phyloP scores from a whole-genome alignment of 2,797 vertebrate genomes.

The Gastrophryne carolinensis region DNA sequence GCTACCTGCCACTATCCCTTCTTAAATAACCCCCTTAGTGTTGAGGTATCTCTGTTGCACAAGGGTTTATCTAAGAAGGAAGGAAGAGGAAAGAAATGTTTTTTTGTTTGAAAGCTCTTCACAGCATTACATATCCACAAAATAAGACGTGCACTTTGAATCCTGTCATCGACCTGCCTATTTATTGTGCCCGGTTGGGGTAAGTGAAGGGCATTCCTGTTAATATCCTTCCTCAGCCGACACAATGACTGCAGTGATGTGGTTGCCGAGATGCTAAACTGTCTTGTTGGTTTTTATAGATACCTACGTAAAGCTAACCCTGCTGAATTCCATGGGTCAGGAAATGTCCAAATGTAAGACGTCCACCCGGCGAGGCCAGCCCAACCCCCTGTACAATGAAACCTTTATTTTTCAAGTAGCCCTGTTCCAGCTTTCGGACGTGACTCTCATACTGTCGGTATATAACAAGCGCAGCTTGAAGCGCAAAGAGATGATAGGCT shows the following conservation, averaged over 20 bases:
- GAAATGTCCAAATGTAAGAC: constrained; percentile 99
- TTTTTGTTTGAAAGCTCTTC: too few relatives aligned
- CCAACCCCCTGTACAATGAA: constrained; percentile 95
- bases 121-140: too few relatives aligned
- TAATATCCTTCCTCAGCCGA: constrained; percentile 62
- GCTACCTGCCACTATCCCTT: too few relatives aligned
- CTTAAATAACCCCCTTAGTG: too few relatives aligned
- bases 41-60: too few relatives aligned
- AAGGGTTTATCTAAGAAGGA: too few relatives aligned
- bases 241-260: constrained; percentile 18
- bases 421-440: constrained; percentile 95
- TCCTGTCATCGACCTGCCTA: constrained; percentile 39
- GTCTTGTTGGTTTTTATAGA: constrained; percentile 72
- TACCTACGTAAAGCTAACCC: constrained; percentile 92
- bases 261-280: constrained; percentile 39
- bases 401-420: constrained; percentile 97
- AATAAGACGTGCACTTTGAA: not conserved
- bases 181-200: too few relatives aligned
- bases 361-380: constrained; percentile 91
- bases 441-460: constrained; percentile 95
- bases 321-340: constrained; percentile 97
- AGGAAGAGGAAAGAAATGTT: too few relatives aligned
- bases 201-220: too few relatives aligned
- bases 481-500: constrained; percentile 96
- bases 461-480: constrained; percentile 98